Conservation (phyloP, 2,113 vertebrate species). For the Rhegmatorhina hoffmannsi region DNA sequence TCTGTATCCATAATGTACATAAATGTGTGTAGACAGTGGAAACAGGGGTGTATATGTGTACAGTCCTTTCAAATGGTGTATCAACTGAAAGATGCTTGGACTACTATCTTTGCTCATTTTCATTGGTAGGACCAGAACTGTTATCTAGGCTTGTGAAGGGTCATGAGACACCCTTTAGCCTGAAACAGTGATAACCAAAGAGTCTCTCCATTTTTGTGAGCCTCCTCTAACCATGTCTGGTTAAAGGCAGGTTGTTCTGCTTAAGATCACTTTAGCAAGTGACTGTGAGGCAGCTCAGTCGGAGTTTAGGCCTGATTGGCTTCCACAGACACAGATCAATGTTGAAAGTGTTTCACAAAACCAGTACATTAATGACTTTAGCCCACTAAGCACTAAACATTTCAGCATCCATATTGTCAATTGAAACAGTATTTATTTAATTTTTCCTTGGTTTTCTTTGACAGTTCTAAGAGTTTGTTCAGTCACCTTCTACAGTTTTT, state of each 20-base stretch:
- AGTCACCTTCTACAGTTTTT: neutral
- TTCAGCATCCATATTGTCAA: neutral
- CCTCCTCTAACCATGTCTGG: neutral
- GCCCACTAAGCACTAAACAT: neutral
- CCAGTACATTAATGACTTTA: neutral
- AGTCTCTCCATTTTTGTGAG: neutral
- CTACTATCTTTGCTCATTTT: neutral
- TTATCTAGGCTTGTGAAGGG: neutral
- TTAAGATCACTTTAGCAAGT: neutral
- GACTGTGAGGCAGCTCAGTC: neutral
- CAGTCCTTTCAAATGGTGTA: neutral
- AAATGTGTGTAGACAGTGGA: neutral
- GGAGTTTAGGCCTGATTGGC: neutral
- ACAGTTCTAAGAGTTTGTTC: neutral
- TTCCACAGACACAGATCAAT: neutral
- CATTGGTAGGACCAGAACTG: neutral
- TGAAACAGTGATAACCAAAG: neutral
- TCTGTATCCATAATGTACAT: neutral
- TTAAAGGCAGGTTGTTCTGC: neutral
- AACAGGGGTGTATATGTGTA: accelerated
- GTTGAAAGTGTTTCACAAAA: neutral
- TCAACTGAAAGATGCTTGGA: neutral
- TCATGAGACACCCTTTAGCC: neutral
- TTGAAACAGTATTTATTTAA: neutral
- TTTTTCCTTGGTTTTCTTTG: neutral